A percentile compares a stretch with the other conserved stretches of the same genome.
These are phyloP conservation scores for Petrocephalus sullivani DNA, from an alignment of 2,797 vertebrate species.

Conservation along the genomic window DNA sequence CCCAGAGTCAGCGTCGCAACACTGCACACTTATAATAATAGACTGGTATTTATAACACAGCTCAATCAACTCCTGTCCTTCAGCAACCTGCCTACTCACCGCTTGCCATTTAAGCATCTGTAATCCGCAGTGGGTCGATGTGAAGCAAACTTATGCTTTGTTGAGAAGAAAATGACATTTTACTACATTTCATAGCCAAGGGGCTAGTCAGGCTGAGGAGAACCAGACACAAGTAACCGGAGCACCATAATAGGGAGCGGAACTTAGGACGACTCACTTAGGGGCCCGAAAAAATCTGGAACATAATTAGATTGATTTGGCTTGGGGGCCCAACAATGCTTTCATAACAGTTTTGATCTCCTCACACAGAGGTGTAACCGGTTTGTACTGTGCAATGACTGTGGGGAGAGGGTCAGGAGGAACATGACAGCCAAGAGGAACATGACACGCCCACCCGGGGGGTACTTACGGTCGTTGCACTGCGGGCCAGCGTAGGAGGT, in stretches of 20 bases:
- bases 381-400: background rate
- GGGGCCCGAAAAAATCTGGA: background rate
- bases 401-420: too few relatives aligned
- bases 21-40: background rate
- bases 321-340: background rate
- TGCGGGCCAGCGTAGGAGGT: constrained; percentile 88
- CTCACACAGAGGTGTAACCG: background rate
- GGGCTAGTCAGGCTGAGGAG: background rate
- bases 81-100: background rate
- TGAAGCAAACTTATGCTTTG: background rate
- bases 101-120: background rate
- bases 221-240: background rate
- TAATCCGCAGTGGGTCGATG: background rate
- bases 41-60: background rate
- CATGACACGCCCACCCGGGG: background rate
- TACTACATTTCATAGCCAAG: background rate
- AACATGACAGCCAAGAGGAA: background rate
- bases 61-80: background rate
- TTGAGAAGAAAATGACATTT: background rate
- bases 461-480: constrained; percentile 94
- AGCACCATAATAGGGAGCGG: background rate
- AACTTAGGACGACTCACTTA: background rate
- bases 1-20: background rate
- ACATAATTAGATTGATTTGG: background rate
- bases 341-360: background rate